phyloP scores from a whole-genome alignment of 1,140 invertebrate species.

The Sinonovacula constricta region DNA sequence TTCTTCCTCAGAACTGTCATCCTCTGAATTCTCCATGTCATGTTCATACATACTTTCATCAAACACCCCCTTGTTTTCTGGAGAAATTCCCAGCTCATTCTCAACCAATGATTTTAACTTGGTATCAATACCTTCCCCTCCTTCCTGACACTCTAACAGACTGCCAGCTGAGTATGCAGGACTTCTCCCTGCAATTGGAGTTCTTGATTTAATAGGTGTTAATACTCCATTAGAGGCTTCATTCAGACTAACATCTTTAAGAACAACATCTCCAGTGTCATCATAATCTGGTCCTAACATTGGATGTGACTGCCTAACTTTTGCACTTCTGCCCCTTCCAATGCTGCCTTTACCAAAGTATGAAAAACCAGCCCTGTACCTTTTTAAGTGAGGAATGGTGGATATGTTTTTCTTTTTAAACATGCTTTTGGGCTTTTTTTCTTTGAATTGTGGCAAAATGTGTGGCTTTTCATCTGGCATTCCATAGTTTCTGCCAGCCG shows the following conservation, averaged over 20 bases:
- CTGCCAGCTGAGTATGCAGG: slow-evolving; percentile 30
- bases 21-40: not conserved
- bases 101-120: slow-evolving; percentile 22
- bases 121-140: slow-evolving; percentile 15
- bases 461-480: not conserved
- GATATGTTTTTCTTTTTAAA: slow-evolving; percentile 15
- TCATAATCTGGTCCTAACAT: slow-evolving; percentile 54
- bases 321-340: slow-evolving; percentile 16
- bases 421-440: slow-evolving; percentile 11
- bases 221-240: slow-evolving; percentile 56
- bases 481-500: not conserved
- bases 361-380: slow-evolving; percentile 39
- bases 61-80: slow-evolving; percentile 44
- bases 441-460: not conserved
- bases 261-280: slow-evolving; percentile 55
- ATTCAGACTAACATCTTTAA: slow-evolving; percentile 61
- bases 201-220: slow-evolving; percentile 58
- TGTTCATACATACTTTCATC: not conserved
- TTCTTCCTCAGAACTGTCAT: not conserved
- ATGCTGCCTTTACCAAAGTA: slow-evolving; percentile 45
- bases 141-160: slow-evolving; percentile 18
- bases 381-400: slow-evolving; percentile 36
- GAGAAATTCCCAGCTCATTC: slow-evolving; percentile 42
- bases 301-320: slow-evolving; percentile 16
- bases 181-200: slow-evolving; percentile 61